Evolutionary conservation across 2,113 vertebrate genomes (phyloP).

Genomic region (Bungarus multicinctus): DNA sequence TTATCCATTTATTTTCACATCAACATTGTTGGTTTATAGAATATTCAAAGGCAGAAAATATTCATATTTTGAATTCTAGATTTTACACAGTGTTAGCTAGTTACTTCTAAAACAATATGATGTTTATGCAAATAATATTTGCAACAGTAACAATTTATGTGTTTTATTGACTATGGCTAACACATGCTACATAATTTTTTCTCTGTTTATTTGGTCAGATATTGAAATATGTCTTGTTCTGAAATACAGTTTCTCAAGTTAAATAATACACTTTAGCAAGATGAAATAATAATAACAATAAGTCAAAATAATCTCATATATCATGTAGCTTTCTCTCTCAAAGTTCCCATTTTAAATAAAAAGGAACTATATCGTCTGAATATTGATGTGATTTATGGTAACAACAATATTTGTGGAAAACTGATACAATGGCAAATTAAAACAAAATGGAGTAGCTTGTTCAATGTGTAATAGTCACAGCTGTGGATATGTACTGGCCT

Average conservation of each 20-base stretch:
- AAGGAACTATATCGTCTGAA: slow-evolving; percentile 7
- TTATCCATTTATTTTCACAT: background rate
- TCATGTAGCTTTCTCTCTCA: slow-evolving; percentile 17
- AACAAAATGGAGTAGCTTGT: slow-evolving; percentile 11
- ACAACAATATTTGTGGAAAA: background rate
- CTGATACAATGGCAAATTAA: slow-evolving; percentile 9
- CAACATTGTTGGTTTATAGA: background rate
- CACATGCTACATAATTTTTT: slow-evolving; percentile 55
- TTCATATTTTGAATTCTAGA: slow-evolving; percentile 24
- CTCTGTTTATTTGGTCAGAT: slow-evolving; percentile 33
- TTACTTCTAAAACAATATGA: background rate
- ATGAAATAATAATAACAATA: background rate
- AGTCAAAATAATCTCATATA: slow-evolving; percentile 29
- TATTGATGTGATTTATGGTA: background rate
- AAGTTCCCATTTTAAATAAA: background rate
- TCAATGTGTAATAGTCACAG: slow-evolving; percentile 7
- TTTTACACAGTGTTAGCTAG: background rate
- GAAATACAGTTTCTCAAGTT: slow-evolving; percentile 44
- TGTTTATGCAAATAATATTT: slow-evolving; percentile 1
- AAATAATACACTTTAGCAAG: background rate
- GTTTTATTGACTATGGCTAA: slow-evolving; percentile 46
- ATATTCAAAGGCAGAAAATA: slow-evolving; percentile 25
- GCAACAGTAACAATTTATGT: slow-evolving; percentile 9
- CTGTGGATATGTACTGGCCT: slow-evolving; percentile 8
- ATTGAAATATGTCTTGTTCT: slow-evolving; percentile 36